These are phyloP conservation scores for Actenoides hombroni DNA, from an alignment of 2,113 vertebrate species.

Conservation along the genomic window DNA sequence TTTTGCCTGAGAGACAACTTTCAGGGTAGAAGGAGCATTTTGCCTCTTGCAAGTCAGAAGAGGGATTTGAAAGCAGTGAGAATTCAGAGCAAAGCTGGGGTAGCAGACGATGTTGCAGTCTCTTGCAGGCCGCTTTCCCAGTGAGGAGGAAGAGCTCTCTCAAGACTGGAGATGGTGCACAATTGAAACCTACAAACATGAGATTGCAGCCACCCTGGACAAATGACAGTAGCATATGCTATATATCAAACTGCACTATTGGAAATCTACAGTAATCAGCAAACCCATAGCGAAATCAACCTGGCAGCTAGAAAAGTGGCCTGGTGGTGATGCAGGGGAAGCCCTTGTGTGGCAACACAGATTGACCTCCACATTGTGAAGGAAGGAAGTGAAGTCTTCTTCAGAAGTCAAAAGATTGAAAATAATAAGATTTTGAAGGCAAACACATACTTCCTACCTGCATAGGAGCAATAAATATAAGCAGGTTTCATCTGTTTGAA, in stretches of 20 bases:
- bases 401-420: neutral
- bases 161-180: neutral
- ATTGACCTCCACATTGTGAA: neutral
- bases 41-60: neutral
- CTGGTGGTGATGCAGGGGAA: neutral
- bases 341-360: neutral
- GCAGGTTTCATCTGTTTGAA: neutral
- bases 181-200: fast-evolving
- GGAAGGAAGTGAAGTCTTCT: neutral
- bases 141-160: neutral
- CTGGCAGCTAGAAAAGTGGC: neutral
- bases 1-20: neutral
- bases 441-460: neutral
- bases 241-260: neutral
- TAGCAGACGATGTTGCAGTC: neutral
- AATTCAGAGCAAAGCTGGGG: neutral
- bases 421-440: neutral
- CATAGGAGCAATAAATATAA: neutral
- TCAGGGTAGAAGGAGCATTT: neutral
- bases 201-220: neutral
- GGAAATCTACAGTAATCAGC: neutral
- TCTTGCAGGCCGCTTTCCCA: neutral
- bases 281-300: neutral
- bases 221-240: neutral
- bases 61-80: neutral